Base-by-base conservation (phyloP, 2,113 vertebrate genomes). In the Pedionomus torquatus region DNA sequence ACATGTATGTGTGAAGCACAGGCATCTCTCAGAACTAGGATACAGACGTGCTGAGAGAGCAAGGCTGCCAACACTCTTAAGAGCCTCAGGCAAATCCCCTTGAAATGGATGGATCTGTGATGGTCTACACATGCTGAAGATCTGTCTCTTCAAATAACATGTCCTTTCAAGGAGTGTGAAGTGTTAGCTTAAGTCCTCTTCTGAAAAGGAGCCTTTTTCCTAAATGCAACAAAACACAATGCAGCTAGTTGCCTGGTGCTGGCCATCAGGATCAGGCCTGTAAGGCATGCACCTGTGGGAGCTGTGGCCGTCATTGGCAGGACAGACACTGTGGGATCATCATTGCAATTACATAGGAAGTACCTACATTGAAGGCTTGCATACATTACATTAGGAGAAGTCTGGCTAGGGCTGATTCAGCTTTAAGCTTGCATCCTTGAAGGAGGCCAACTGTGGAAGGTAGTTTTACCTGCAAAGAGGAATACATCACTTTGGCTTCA, bases 231-330 rank as follows among this genome's bases (percentile, higher is more conserved):
- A 83, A 87, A 94, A 28, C 28, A 43, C 0, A 0, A n/a, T 31
- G 52, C 39, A 92, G 57, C 35, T 16, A 43, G 57, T 80, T 51
- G 77, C 2, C 7, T 4, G 5, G 31, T 54, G 61, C 23, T 92
- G 66, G 23, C 54, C 54, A 39, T 9, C 39, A 76, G 79, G 37
- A 58, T 63, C 46, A 70, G 41, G 41, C 19, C 57, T 68, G 14
- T 37, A 55, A 58, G 3, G 4, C 19, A 15, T 17, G 15, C 61
- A 58, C 19, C 9, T n/a, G 2, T 13, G 6, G 7, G 11, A 68
- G 19, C 43, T 72, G 39, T 23, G 66, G 43, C 57, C 51, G 25
- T 43, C 0, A 0, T 25, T 0, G 2, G 65, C 74, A 83, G 15
- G n/a, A 23, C 10, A 21, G 31, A 51, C 48, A 90, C n/a, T 14